Percentiles rank a stretch among this genome's conserved stretches.
Evolutionary conservation across 2,113 vertebrate species (phyloP).

Genomic region (Grammomys dolichurus): DNA sequence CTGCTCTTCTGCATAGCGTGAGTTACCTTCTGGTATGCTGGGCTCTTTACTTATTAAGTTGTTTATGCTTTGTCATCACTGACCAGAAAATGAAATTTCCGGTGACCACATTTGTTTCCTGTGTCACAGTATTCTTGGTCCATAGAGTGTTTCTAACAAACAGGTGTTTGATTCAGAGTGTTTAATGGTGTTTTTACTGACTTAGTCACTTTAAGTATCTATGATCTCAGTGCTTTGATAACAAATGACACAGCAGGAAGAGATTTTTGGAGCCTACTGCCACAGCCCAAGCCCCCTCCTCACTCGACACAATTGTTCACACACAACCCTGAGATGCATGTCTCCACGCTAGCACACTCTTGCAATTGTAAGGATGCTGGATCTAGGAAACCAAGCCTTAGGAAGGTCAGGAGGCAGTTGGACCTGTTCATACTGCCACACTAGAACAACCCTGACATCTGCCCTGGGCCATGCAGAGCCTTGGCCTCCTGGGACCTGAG

Average conservation of each 20-base stretch:
- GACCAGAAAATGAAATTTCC: background rate
- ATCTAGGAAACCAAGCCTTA: background rate
- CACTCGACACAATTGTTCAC: background rate
- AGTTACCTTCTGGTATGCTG: background rate
- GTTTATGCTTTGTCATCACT: background rate
- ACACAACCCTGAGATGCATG: fast-evolving
- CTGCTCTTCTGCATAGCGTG: background rate
- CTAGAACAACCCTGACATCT: background rate
- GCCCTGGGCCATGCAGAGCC: too few relatives aligned
- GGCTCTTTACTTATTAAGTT: background rate
- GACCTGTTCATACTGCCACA: fast-evolving
- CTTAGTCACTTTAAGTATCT: background rate
- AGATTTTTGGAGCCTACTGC: background rate
- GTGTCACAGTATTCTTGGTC: background rate
- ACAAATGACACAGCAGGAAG: background rate
- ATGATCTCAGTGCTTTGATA: background rate
- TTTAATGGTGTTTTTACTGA: background rate
- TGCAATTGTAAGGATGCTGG: background rate
- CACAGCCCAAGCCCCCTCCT: background rate
- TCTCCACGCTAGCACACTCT: fast-evolving
- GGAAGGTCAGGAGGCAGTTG: background rate
- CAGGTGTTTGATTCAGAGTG: background rate
- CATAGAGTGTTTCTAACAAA: background rate
- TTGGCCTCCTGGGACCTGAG: background rate
- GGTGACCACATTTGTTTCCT: background rate